Percentiles rank a stretch among this genome's conserved stretches.
These are phyloP conservation scores for Drosophila arawakana DNA, from an alignment of 1,140 invertebrate genomes.

Conservation along the genomic window DNA sequence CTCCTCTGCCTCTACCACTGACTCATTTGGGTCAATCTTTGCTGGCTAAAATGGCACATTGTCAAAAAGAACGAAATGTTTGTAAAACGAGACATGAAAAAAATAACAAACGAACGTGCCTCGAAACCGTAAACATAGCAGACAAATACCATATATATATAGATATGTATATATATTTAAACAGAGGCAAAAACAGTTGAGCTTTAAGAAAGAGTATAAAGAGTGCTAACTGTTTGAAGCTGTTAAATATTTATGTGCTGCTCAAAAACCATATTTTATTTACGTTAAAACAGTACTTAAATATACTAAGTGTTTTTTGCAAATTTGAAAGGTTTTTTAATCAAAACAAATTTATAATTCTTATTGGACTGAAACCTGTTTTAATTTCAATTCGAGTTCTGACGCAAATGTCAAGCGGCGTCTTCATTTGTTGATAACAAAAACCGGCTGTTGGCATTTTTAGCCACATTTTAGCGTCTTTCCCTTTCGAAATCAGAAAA, in stretches of 20 bases:
- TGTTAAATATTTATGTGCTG: too few relatives aligned
- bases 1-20: not conserved
- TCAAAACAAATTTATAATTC: not conserved
- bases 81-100: slow-evolving; percentile 30
- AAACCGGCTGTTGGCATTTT: slow-evolving; percentile 73
- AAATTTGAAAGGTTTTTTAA: not conserved
- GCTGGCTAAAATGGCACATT: slow-evolving; percentile 34
- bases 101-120: slow-evolving; percentile 37
- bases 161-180: not conserved
- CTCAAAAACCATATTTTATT: not conserved
- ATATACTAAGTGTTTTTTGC: not conserved
- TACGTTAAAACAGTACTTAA: not conserved
- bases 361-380: slow-evolving; percentile 17
- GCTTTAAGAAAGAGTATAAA: slow-evolving; percentile 2
- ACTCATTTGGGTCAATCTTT: slow-evolving; percentile 35
- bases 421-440: slow-evolving; percentile 23
- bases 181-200: not conserved
- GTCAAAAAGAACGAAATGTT: slow-evolving; percentile 47
- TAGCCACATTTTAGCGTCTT: slow-evolving; percentile 22
- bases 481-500: slow-evolving; percentile 10
- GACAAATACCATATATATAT: not conserved
- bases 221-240: slow-evolving; percentile 5
- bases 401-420: slow-evolving; percentile 20
- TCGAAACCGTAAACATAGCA: slow-evolving; percentile 15
- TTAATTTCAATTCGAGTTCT: slow-evolving; percentile 15